These are phyloP conservation scores for Catotricha subobsoleta DNA, from an alignment of 2,888 invertebrate genomes.

Conservation along the genomic window DNA sequence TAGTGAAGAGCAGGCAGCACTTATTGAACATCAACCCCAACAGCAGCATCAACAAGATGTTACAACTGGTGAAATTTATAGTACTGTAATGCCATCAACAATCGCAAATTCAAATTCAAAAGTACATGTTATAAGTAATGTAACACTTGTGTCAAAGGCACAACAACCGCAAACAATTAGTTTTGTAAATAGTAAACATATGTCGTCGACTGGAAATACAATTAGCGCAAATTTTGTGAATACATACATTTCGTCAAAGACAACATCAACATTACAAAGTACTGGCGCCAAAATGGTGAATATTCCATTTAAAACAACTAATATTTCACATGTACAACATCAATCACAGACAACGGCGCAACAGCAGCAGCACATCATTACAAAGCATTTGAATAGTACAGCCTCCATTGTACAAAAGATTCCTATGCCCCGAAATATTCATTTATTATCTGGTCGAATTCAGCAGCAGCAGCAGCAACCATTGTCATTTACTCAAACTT, in stretches of 20 bases:
- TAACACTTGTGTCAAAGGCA: slow-evolving; percentile 23
- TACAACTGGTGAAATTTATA: slow-evolving; percentile 1
- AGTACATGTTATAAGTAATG: slow-evolving; percentile 24
- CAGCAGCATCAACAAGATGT: too few relatives aligned
- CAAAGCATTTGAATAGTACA: background rate
- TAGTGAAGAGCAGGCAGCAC: slow-evolving; percentile 17
- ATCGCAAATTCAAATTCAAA: slow-evolving; percentile 17
- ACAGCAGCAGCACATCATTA: slow-evolving; percentile 13
- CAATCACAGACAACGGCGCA: slow-evolving; percentile 12
- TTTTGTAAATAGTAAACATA: slow-evolving; percentile 19
- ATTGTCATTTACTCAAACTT: background rate
- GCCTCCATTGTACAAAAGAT: slow-evolving; percentile 16
- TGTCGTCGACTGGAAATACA: slow-evolving; percentile 8
- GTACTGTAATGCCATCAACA: slow-evolving; percentile 12
- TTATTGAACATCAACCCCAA: slow-evolving; percentile 3
- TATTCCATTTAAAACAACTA: too few relatives aligned
- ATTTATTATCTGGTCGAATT: slow-evolving; percentile 20
- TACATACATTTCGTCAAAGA: slow-evolving; percentile 23
- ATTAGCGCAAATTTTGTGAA: slow-evolving; percentile 5
- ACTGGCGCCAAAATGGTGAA: too few relatives aligned
- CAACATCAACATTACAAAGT: slow-evolving; percentile 14
- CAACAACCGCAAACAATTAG: slow-evolving; percentile 18
- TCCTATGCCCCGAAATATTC: slow-evolving; percentile 20
- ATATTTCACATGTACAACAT: slow-evolving; percentile 10
- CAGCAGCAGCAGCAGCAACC: slow-evolving; percentile 10